These are phyloP conservation scores for Onchidella celtica DNA, from an alignment of 2,888 invertebrate species.

Conservation along the genomic window DNA sequence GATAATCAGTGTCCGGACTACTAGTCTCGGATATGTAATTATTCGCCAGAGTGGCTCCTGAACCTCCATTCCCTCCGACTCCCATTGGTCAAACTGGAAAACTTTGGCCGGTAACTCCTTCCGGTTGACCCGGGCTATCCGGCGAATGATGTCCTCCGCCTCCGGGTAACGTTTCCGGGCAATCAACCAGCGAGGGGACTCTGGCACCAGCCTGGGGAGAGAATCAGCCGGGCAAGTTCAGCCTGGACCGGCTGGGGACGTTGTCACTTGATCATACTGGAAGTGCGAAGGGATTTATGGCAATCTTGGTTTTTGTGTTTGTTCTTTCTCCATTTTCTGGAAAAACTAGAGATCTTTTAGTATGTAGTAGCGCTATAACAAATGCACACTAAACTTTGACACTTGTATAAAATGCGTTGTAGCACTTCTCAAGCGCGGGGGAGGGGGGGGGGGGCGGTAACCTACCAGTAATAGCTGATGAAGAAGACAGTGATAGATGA, in stretches of 20 bases:
- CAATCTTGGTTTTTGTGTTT: no score
- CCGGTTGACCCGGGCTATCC: slow-evolving; percentile 60
- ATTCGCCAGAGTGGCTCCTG: slow-evolving; percentile 43
- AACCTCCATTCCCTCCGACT: background rate
- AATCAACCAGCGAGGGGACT: slow-evolving; percentile 65
- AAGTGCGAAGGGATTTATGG: no score
- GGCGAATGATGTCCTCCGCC: slow-evolving; percentile 58
- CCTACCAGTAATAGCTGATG: slow-evolving; percentile 12
- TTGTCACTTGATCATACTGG: no score
- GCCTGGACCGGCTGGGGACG: no score
- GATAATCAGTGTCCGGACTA: slow-evolving; percentile 37
- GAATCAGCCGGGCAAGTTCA: no score
- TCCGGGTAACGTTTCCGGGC: slow-evolving; percentile 55
- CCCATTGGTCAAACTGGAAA: background rate
- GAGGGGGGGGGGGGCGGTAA: no score
- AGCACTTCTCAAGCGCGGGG: no score
- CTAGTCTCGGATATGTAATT: slow-evolving; percentile 26
- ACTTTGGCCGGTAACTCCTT: slow-evolving; percentile 56
- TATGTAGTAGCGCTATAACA: no score
- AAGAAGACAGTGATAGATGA: background rate
- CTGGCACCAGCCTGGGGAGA: slow-evolving; percentile 58
- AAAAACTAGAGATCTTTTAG: no score
- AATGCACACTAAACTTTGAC: no score
- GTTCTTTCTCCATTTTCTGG: no score
- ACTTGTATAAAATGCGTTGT: no score